Conservation (phyloP, 2,797 vertebrate species). For the Sebastes taczanowskii region DNA sequence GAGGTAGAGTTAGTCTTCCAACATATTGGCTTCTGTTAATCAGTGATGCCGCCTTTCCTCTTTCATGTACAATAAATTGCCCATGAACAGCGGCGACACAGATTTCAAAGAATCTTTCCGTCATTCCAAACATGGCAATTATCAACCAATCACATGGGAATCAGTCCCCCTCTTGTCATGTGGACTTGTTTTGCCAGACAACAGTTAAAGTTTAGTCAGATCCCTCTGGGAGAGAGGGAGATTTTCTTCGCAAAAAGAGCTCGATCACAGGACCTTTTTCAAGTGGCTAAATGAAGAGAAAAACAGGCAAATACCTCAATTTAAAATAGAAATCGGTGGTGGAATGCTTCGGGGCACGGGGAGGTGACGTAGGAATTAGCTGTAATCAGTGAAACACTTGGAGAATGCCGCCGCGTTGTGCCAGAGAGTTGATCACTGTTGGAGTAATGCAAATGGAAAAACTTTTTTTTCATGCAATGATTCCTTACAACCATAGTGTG, state of each 20-base stretch:
- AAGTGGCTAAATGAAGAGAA: constrained; percentile 57
- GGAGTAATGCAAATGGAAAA: not conserved
- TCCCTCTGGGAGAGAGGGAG: constrained; percentile 49
- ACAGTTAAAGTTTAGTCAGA: constrained; percentile 72
- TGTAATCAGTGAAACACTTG: constrained; percentile 60
- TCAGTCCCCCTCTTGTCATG: constrained; percentile 65
- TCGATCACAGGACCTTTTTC: constrained; percentile 57
- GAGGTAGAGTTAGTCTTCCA: constrained; percentile 44
- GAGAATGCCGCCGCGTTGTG: constrained; percentile 59
- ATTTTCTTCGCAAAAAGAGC: constrained; percentile 45
- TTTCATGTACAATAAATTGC: constrained; percentile 67
- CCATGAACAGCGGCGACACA: constrained; percentile 53
- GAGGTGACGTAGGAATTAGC: constrained; percentile 66
- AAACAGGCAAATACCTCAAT: constrained; percentile 54
- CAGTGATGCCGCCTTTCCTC: constrained; percentile 58
- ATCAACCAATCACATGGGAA: constrained; percentile 80
- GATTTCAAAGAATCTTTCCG: constrained; percentile 71
- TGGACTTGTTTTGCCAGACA: constrained; percentile 55
- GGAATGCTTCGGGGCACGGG: constrained; percentile 56
- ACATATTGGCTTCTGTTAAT: constrained; percentile 71
- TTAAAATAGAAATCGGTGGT: constrained; percentile 55
- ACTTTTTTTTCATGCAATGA: not conserved
- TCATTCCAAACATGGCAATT: constrained; percentile 79
- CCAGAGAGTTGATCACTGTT: constrained; percentile 27
- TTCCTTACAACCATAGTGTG: not conserved